Percentiles rank a stretch among this genome's conserved stretches.
Evolutionary conservation across 2,888 invertebrate genomes (phyloP).

Genomic region (Acleris emargana): DNA sequence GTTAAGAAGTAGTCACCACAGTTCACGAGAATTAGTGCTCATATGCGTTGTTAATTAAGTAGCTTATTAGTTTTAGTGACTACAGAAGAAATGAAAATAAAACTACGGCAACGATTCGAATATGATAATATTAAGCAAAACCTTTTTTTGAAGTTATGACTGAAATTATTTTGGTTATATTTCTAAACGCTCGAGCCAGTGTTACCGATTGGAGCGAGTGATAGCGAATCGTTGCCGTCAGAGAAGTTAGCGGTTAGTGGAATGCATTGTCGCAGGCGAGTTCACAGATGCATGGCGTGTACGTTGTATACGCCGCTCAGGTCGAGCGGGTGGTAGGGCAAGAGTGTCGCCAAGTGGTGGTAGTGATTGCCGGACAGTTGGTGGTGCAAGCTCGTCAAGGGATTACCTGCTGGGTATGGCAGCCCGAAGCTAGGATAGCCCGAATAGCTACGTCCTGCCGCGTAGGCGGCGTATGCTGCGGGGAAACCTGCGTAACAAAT

Average conservation of each 20-base stretch:
- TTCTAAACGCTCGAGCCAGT: conserved; percentile 21
- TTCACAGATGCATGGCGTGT: conserved; percentile 92
- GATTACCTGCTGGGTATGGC: conserved; percentile 98
- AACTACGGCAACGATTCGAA: conserved; percentile 36
- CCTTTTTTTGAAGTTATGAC: conserved; percentile 1
- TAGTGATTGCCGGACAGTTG: conserved; percentile 85
- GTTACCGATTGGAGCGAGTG: conserved; percentile 11
- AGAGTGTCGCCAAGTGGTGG: conserved; percentile 85
- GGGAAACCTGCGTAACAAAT: conserved; percentile 91
- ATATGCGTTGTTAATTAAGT: conserved; percentile 66
- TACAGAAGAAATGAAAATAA: conserved; percentile 27
- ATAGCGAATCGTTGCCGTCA: conserved; percentile 62
- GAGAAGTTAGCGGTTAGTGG: conserved; percentile 74
- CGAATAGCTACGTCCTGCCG: conserved; percentile 98
- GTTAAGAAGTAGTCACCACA: conserved; percentile 73
- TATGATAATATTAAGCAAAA: background rate
- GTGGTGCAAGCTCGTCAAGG: conserved; percentile 91
- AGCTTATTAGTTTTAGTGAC: conserved; percentile 49
- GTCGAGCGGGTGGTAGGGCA: conserved; percentile 87
- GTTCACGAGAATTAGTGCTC: conserved; percentile 62
- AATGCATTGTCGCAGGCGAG: conserved; percentile 82
- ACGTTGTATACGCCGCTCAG: conserved; percentile 87
- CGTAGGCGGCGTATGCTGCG: conserved; percentile 97
- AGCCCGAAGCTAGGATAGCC: conserved; percentile 99
- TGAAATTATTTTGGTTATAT: conserved; percentile 21